Percentiles rank a stretch among this genome's conserved stretches.
Conservation (phyloP, 2,888 invertebrate species). For the Lithodes maja region DNA sequence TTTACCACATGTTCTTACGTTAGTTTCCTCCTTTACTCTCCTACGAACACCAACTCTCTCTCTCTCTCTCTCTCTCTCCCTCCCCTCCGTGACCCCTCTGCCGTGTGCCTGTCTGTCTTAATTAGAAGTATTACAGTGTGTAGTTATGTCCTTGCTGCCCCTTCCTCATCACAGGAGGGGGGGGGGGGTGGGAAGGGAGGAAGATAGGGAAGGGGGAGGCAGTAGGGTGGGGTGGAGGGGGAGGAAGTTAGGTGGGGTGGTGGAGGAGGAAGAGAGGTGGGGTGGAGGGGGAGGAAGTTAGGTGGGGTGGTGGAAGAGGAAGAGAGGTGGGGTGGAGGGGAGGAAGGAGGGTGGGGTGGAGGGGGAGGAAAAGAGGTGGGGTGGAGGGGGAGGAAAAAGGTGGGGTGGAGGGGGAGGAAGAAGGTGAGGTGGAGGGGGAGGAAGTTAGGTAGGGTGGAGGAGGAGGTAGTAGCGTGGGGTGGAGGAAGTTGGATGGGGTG, state of each 20-base stretch:
- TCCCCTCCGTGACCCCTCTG: no score
- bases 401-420: not conserved
- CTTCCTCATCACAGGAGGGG: not conserved
- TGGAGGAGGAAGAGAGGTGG: not conserved
- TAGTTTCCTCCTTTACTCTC: no score
- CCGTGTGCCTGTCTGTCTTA: no score
- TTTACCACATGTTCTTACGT: no score
- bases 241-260: not conserved
- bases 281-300: not conserved
- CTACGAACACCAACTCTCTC: no score
- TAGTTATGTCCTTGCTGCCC: no score
- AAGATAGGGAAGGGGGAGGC: not conserved
- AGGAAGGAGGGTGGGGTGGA: not conserved
- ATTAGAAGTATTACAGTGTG: no score
- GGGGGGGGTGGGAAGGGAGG: not conserved
- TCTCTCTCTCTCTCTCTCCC: no score
- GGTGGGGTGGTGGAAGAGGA: no score
- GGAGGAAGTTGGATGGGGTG: not conserved
- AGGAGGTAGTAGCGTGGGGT: not conserved
- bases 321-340: not conserved
- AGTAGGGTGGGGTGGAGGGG: not conserved
- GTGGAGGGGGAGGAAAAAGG: not conserved
- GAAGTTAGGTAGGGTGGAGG: not conserved
- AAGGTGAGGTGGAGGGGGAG: not conserved
- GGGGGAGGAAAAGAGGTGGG: not conserved